phyloP scores from a whole-genome alignment of 2,113 vertebrate species.

The Equus quagga region DNA sequence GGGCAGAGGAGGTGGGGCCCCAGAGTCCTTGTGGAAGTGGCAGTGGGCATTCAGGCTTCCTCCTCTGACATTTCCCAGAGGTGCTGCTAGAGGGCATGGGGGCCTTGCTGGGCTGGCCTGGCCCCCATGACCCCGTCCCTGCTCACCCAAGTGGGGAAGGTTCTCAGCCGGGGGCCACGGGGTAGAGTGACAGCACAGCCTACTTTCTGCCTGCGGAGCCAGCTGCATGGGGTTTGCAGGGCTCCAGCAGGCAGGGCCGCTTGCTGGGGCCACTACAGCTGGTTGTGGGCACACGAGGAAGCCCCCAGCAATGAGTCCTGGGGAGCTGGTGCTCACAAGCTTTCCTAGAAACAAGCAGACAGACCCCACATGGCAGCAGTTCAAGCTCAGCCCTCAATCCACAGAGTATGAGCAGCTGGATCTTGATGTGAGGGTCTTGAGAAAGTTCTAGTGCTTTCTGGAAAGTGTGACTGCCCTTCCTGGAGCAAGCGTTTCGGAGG shows the following conservation, averaged over 20 bases:
- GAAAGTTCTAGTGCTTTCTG: neutral
- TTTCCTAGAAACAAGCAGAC: neutral
- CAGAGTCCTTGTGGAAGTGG: neutral
- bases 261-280: too few species aligned
- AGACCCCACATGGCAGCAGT: rapidly evolving
- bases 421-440: neutral
- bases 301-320: rapidly evolving
- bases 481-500: rapidly evolving
- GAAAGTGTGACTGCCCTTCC: rapidly evolving
- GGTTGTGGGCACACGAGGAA: rapidly evolving
- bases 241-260: neutral
- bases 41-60: neutral
- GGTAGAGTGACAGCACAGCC: neutral
- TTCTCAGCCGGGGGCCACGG: rapidly evolving
- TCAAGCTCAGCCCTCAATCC: rapidly evolving
- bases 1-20: rapidly evolving
- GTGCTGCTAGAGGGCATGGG: neutral
- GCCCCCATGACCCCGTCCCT: neutral
- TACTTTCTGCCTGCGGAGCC: rapidly evolving
- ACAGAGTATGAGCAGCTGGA: rapidly evolving
- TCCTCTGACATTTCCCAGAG: neutral
- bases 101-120: neutral
- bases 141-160: neutral
- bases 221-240: too few species aligned
- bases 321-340: too few species aligned